Conservation (phyloP, 2,888 invertebrate species). For the Tridacna gigas region DNA sequence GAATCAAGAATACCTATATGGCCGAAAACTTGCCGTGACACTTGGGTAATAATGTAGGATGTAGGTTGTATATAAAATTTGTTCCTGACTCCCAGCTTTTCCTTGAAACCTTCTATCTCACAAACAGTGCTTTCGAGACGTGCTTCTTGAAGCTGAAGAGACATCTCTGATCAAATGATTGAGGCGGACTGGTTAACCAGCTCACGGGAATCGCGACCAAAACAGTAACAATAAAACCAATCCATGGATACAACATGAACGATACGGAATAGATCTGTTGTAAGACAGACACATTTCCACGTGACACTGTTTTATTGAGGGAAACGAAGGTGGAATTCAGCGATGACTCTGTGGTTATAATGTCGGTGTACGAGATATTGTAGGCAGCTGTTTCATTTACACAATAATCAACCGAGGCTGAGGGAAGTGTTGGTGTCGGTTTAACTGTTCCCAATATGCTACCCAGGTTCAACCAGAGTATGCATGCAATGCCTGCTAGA, state of each 20-base stretch:
- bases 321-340: background rate
- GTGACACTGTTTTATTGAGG: background rate
- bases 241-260: background rate
- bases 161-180: slow-evolving; percentile 1
- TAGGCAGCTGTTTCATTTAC: background rate
- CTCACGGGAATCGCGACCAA: background rate
- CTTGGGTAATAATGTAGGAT: no score
- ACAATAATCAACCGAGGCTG: background rate
- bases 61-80: no score
- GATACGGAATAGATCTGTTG: background rate
- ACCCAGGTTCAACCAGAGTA: slow-evolving; percentile 13
- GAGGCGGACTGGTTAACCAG: background rate
- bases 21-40: no score
- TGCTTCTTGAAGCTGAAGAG: background rate
- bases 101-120: background rate
- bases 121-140: background rate
- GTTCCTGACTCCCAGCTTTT: no score
- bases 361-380: background rate
- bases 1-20: no score
- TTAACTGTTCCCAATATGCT: background rate
- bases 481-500: background rate
- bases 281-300: background rate
- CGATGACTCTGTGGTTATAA: background rate
- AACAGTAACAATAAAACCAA: background rate
- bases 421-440: background rate